Evolutionary conservation across 2,888 invertebrate genomes (phyloP).

Genomic region (Synanthedon formicaeformis): DNA sequence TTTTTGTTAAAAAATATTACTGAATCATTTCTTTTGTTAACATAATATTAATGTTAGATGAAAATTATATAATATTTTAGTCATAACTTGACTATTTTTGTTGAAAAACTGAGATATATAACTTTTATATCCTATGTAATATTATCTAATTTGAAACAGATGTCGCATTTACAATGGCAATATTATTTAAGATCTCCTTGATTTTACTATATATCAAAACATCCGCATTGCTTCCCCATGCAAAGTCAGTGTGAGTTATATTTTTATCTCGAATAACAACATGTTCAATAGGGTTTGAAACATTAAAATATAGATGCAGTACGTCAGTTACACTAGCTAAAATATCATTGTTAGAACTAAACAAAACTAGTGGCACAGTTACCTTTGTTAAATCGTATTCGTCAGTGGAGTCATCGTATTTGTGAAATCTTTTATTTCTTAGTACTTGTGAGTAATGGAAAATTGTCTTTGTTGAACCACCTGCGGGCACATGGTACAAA

Average conservation of each 20-base stretch:
- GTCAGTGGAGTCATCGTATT: conserved; percentile 17
- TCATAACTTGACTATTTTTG: too few species aligned
- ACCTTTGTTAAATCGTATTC: conserved; percentile 19
- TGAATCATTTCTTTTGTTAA: too few species aligned
- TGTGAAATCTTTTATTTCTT: conserved; percentile 37
- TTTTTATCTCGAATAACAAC: conserved; percentile 15
- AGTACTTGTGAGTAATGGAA: conserved; percentile 40
- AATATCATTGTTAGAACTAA: conserved; percentile 28
- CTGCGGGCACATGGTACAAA: conserved; percentile 39
- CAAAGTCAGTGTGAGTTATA: conserved; percentile 33
- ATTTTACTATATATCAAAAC: conserved; percentile 29
- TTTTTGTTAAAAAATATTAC: too few species aligned
- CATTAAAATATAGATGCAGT: conserved; percentile 12
- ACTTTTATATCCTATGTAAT: too few species aligned
- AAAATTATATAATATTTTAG: too few species aligned
- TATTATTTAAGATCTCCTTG: conserved; percentile 25
- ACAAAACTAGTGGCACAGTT: conserved; percentile 21
- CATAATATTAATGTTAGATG: too few species aligned
- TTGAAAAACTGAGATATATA: too few species aligned
- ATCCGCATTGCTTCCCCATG: conserved; percentile 25
- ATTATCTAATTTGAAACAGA: too few species aligned
- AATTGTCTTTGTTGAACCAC: conserved; percentile 41
- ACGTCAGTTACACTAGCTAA: conserved; percentile 21
- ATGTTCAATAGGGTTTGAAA: conserved; percentile 18
- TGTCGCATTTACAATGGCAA: conserved; percentile 2